Base-by-base conservation (phyloP, 2,113 vertebrate species). In the Eidolon helvum region DNA sequence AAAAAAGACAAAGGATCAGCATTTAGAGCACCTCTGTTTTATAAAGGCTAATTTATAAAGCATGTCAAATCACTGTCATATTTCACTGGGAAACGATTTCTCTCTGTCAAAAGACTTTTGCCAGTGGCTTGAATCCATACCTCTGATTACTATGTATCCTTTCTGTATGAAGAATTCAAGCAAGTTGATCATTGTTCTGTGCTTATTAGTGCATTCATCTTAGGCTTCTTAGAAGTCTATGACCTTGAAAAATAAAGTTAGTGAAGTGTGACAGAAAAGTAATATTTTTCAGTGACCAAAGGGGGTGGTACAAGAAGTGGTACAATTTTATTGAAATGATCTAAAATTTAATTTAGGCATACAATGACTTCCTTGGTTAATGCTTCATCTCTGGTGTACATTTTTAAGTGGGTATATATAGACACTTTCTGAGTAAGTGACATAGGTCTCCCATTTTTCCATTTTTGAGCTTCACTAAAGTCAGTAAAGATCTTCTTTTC, bases 201-300 rank as follows among this genome's bases (percentile, higher is more conserved):
- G 43, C 8, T 74, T 19, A 63, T 77, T 80, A 35, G 4, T 65
- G 57, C n/a, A 80, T 26, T 66, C 33, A 74, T 55, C 14, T 35
- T 43, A 74, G 71, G 83, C 5, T 48, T 90, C 33, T 40, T 19
- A 45, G 38, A 84, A 78, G 14, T 65, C 24, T 7, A 2, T 65
- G 28, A 69, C 7, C 71, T 86, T 91, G 50, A 91, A 90, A 93
- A 91, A 26, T 61, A 80, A 87, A 92, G 59, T 50, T 72, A 66
- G 26, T n/a, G 4, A 84, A 74, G 35, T 85, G 57, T 75, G 28
- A 40, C 22, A 69, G 30, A 89, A 74, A 85, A 74, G n/a, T 57
- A 86, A 7, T 80, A 35, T 57, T 89, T 28, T 45, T 15, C 4
- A 59, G 35, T 86, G 14, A 57, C 16, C 50, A 30, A 90, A 59